Base-by-base conservation (phyloP, 2,797 vertebrate species). In the Caiman crocodilus region DNA sequence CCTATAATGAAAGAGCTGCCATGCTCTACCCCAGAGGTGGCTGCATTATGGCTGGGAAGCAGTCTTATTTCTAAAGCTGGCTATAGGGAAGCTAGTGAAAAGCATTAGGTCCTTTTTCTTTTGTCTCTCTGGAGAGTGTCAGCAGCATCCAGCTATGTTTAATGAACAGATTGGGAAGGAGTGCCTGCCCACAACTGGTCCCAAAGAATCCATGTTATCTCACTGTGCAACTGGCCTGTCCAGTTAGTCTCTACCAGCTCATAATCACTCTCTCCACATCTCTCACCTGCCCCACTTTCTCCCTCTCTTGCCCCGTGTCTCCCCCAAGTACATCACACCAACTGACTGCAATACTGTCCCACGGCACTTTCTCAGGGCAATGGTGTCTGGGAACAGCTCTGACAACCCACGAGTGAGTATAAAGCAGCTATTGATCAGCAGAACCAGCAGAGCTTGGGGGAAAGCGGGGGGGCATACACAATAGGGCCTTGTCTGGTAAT, bases 401-500 rank as follows among this genome's bases (percentile, higher is more conserved):
- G 88, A 42, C 80, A 88, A 92, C 87, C 87, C 4, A 35, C 64
- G 2, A 1, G 79, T 0, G 59, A 63, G 69, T 79, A 97, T 93
- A 96, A 96, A 93, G 90, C 59, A 2, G 76, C 96, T 61, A 94
- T 96, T 96, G 95, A 96, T 0, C 30, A 87, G 64, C 14, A 9
- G 7, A 84, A 69, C 73, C 58, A 23, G 90, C 35, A 25, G 26
- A 26, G 42, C 14, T 23, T 42, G 65, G 9, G 58, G 12, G 9
- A n/a, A 59, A 4, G 80, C 76, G 80, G 56, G 76, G 2, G 85
- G 11, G 1, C 6, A 88, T 50, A 89, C 93, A 95, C 95, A 96
- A 96, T 84, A 69, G 94, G 64, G 85, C 96, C 94, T 96, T 96
- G 96, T 96, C 67, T 84, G 25, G 84, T 69, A 50, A 28, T 18